These are phyloP conservation scores for Meganola albula DNA, from an alignment of 2,888 invertebrate genomes.

Conservation along the genomic window DNA sequence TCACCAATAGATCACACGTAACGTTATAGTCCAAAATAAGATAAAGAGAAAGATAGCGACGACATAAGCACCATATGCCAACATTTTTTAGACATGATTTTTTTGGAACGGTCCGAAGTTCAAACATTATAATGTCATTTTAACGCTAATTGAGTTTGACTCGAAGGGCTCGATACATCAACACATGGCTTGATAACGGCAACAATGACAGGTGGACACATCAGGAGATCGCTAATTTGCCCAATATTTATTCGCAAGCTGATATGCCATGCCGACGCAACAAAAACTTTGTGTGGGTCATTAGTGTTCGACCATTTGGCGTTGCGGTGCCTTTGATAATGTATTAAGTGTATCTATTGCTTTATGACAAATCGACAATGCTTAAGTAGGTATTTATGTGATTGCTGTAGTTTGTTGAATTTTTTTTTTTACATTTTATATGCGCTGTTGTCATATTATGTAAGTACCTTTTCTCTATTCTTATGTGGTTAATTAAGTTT, in stretches of 20 bases:
- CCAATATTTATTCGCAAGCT: constrained; percentile 73
- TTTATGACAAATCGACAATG: too few species aligned
- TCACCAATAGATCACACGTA: background rate
- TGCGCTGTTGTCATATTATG: too few species aligned
- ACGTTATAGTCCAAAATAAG: background rate
- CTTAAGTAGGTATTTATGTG: too few species aligned
- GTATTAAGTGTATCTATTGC: too few species aligned
- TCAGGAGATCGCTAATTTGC: constrained; percentile 65
- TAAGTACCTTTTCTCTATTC: too few species aligned
- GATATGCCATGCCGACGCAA: too few species aligned
- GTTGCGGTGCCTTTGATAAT: constrained; percentile 56
- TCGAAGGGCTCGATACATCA: constrained; percentile 34
- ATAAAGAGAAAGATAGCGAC: constrained; percentile 17
- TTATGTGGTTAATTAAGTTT: too few species aligned
- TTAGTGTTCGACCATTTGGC: constrained; percentile 57
- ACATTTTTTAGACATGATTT: too few species aligned
- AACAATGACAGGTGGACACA: constrained; percentile 55
- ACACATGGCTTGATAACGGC: constrained; percentile 49
- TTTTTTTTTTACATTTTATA: too few species aligned
- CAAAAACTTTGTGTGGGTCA: constrained; percentile 60
- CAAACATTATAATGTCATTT: constrained; percentile 54
- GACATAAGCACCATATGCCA: too few species aligned
- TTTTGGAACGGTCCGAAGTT: constrained; percentile 15
- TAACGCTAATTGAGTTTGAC: constrained; percentile 42
- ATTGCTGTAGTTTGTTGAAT: too few species aligned